Evolutionary conservation across 2,797 vertebrate genomes (phyloP), one percentile per base, ranked within the genome.

Genomic region (Eulemur albifrons): DNA sequence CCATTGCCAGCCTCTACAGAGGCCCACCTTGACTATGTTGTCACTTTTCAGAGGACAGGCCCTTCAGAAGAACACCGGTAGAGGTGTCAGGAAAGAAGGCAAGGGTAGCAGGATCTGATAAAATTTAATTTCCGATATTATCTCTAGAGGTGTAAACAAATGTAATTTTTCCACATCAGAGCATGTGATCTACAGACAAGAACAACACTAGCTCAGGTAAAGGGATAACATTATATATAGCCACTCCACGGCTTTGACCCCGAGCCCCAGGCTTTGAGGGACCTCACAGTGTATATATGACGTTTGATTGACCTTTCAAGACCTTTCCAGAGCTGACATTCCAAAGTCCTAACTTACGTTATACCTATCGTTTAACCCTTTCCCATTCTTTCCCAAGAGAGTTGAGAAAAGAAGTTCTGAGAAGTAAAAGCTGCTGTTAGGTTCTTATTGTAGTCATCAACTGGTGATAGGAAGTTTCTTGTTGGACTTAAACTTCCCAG

Each of bases 381-480:
- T 35, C 27, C 10, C 57, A 65, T 76, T 79, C 30, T 82, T 90
- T 61, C 50, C 48, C 38, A 61, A 90, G 13, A 15, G 10, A 88
- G 75, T 75, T 40, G 90, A 88, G 40, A 83, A 65, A 83, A 89
- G 17, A 21, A 63, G 59, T 38, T 76, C 82, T 45, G 54, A 88
- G 25, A 77, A 69, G n/a, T 57, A 65, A 88, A 90, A 67, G 21
- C 15, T 43, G 30, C 30, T 4, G 3, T 23, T 95, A 84, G 59
- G 57, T 73, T 93, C 48, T 76, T 73, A 70, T n/a, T 94, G 93
- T 50, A 54, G 30, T 80, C n/a, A 93, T 87, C 27, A 80, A 72
- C 17, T 61, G 27, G 27, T 70, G 92, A 83, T 65, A 32, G 52
- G 82, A 93, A 77, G 8, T 83, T 80, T 96, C 45, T 69, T 83